A percentile compares a stretch with the other conserved stretches of the same genome.
Evolutionary conservation across 2,888 invertebrate species (phyloP).

Genomic region (Ophonus ardosiacus): DNA sequence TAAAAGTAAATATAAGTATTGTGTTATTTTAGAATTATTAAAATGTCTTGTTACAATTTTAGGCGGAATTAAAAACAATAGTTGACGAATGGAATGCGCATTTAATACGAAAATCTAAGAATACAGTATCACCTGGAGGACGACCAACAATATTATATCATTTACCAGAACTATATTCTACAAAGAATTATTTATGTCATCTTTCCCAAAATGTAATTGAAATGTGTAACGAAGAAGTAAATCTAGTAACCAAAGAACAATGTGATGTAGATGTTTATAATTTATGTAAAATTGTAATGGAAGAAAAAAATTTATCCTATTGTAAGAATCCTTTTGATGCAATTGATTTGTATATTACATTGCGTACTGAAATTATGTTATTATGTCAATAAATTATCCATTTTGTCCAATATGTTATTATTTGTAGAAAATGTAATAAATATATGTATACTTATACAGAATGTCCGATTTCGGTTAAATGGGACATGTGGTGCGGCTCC

Average conservation of each 20-base stretch:
- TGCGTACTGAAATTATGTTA: slow-evolving; percentile 3
- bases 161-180: neutral
- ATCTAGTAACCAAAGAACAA: neutral
- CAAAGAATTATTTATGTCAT: neutral
- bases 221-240: neutral
- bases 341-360: neutral
- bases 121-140: neutral
- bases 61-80: neutral
- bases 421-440: too few relatives aligned
- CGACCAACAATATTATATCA: neutral
- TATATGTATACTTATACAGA: too few relatives aligned
- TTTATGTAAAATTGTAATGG: slow-evolving; percentile 6
- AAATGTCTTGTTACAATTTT: neutral
- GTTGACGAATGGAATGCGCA: slow-evolving; percentile 2
- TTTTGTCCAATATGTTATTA: too few relatives aligned
- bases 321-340: neutral
- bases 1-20: neutral
- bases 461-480: too few relatives aligned
- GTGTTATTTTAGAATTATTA: neutral
- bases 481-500: too few relatives aligned
- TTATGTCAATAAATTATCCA: neutral
- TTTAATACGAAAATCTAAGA: neutral
- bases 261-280: neutral
- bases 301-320: neutral
- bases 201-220: neutral